phyloP scores from a whole-genome alignment of 2,113 vertebrate genomes.

The Trichomycterus rosablanca region DNA sequence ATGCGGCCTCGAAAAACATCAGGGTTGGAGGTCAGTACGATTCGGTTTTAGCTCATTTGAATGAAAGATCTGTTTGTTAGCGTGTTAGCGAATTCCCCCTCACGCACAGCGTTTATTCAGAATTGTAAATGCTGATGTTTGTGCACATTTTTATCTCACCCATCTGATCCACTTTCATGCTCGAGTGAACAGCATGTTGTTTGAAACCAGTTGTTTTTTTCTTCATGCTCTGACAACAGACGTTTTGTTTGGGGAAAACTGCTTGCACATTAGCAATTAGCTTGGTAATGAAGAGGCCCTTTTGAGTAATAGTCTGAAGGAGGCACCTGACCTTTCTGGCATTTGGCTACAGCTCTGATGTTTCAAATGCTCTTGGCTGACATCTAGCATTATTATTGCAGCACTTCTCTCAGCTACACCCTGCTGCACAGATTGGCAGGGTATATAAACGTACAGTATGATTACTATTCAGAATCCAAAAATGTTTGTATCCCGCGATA shows the following conservation, averaged over 20 bases:
- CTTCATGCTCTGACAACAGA: slow-evolving; percentile 7
- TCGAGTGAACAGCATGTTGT: slow-evolving; percentile 5
- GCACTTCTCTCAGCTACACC: too few species aligned
- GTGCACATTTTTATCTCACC: slow-evolving; percentile 10
- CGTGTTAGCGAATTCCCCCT: neutral
- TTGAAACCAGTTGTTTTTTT: neutral
- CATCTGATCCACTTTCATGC: slow-evolving; percentile 13
- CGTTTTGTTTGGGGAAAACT: slow-evolving; percentile 2
- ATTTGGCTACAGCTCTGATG: too few species aligned
- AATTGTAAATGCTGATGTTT: slow-evolving; percentile 12
- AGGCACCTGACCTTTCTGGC: neutral
- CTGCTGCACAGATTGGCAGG: too few species aligned
- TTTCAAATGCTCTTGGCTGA: too few species aligned
- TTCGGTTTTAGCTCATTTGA: neutral
- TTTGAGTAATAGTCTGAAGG: slow-evolving; percentile 14
- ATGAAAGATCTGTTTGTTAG: slow-evolving; percentile 14
- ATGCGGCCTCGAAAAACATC: too few species aligned
- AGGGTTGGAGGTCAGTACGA: neutral
- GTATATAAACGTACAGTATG: too few species aligned
- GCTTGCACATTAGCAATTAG: neutral
- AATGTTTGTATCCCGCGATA: too few species aligned
- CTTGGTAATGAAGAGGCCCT: neutral
- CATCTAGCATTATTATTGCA: too few species aligned
- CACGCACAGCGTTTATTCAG: neutral
- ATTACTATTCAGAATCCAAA: too few species aligned